phyloP scores from a whole-genome alignment of 2,797 vertebrate species.

The Acanthiza pusilla region DNA sequence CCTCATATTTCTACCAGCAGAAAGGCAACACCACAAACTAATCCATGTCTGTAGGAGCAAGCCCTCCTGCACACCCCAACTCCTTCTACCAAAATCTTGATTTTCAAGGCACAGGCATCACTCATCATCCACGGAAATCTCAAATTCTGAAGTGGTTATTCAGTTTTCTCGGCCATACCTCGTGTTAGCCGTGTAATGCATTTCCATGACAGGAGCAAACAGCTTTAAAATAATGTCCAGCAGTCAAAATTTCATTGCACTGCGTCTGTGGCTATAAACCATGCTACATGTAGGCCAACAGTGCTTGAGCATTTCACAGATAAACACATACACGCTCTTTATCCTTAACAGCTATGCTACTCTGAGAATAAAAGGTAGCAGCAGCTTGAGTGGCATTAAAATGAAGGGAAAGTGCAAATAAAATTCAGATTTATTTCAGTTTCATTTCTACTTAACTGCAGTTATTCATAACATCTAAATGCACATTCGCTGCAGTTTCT shows the following conservation, averaged over 20 bases:
- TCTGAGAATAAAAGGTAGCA: constrained; percentile 22
- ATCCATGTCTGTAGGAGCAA: background rate
- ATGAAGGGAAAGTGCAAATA: constrained; percentile 67
- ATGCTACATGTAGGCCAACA: constrained; percentile 43
- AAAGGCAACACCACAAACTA: background rate
- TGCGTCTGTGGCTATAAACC: constrained; percentile 47
- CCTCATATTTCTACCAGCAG: too few species aligned
- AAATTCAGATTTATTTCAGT: constrained; percentile 75
- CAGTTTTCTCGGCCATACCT: constrained; percentile 18
- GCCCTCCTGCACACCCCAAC: background rate
- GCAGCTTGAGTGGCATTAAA: constrained; percentile 64
- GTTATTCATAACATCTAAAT: constrained; percentile 74
- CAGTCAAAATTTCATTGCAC: constrained; percentile 48
- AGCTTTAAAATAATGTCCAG: constrained; percentile 60
- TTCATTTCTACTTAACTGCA: constrained; percentile 69
- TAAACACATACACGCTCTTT: background rate
- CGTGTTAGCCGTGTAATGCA: background rate
- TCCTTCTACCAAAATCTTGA: background rate
- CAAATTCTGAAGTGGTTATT: constrained; percentile 11
- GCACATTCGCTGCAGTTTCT: constrained; percentile 60
- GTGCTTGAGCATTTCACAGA: constrained; percentile 34
- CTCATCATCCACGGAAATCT: background rate
- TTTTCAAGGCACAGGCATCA: background rate
- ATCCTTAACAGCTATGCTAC: constrained; percentile 22
- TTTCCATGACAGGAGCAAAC: constrained; percentile 50